Conservation (phyloP, 2,113 vertebrate species). For the Sorex fumeus region DNA sequence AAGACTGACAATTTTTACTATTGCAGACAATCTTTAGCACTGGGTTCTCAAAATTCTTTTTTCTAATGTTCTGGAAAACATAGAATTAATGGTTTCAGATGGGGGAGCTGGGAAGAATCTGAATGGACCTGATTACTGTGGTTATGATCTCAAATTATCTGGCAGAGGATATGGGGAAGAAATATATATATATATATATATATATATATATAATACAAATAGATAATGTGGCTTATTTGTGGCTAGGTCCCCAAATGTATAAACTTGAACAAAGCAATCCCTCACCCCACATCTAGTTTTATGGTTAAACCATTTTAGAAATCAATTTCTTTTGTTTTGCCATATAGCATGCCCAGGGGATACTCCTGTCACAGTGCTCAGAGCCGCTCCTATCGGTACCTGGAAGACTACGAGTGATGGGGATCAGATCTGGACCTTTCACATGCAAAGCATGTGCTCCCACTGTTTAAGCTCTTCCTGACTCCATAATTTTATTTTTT, state of each 20-base stretch:
- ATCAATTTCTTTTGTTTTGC: background rate
- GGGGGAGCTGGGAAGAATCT: background rate
- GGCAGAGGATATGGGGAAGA: background rate
- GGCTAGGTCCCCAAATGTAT: background rate
- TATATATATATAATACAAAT: background rate
- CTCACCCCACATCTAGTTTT: background rate
- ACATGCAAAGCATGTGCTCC: too few relatives aligned
- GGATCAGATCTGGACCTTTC: too few relatives aligned
- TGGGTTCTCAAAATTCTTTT: conserved; percentile 50
- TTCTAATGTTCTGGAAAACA: conserved; percentile 66
- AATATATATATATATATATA: background rate
- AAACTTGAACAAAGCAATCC: conserved; percentile 56
- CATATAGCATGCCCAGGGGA: too few relatives aligned
- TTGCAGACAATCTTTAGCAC: conserved; percentile 39
- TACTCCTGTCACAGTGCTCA: too few relatives aligned
- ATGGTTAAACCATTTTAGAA: conserved; percentile 40
- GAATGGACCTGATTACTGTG: conserved; percentile 34
- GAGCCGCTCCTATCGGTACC: too few relatives aligned
- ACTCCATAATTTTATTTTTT: background rate
- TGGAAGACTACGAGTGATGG: too few relatives aligned
- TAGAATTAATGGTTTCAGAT: background rate
- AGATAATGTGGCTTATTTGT: background rate
- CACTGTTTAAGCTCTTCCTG: too few relatives aligned
- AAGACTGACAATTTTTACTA: conserved; percentile 58
- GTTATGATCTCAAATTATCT: conserved; percentile 32